Conservation (phyloP, 2,113 vertebrate genomes). For the Mormyrus lacerda region DNA sequence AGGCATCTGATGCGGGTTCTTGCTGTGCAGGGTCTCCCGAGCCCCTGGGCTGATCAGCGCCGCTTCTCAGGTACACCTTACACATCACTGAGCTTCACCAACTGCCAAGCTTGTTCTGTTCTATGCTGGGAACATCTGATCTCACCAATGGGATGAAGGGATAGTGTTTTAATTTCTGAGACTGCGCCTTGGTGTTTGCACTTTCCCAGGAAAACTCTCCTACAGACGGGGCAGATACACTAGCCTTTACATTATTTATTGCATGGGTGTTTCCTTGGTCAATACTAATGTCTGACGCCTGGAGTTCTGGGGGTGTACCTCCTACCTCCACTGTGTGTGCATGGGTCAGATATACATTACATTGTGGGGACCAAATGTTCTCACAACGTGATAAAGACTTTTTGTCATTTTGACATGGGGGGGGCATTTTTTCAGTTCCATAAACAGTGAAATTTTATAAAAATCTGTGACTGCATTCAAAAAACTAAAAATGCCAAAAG, state of each 20-base stretch:
- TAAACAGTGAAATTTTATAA: too few relatives aligned
- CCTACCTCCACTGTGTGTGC: not conserved
- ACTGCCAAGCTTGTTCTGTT: not conserved
- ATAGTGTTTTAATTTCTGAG: not conserved
- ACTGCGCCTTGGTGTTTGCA: not conserved
- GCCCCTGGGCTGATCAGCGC: not conserved
- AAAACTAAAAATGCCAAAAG: too few relatives aligned
- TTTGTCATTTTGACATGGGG: not conserved
- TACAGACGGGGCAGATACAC: not conserved
- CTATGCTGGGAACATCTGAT: not conserved
- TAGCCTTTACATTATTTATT: not conserved
- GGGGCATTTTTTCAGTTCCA: too few relatives aligned
- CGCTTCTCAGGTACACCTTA: not conserved
- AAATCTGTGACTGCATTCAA: too few relatives aligned
- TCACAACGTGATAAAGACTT: not conserved
- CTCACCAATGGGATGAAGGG: not conserved
- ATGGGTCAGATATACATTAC: not conserved
- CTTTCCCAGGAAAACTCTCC: not conserved
- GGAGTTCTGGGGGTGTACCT: not conserved
- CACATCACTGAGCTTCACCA: not conserved
- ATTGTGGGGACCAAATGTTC: not conserved
- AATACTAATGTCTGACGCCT: not conserved
- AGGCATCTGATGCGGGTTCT: not conserved
- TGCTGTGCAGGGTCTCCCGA: not conserved
- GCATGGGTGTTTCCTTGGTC: not conserved